A percentile compares a stretch with the other conserved stretches of the same genome.
These are phyloP conservation scores for Recurvirostra avosetta DNA, from an alignment of 2,113 vertebrate species.

Conservation along the genomic window DNA sequence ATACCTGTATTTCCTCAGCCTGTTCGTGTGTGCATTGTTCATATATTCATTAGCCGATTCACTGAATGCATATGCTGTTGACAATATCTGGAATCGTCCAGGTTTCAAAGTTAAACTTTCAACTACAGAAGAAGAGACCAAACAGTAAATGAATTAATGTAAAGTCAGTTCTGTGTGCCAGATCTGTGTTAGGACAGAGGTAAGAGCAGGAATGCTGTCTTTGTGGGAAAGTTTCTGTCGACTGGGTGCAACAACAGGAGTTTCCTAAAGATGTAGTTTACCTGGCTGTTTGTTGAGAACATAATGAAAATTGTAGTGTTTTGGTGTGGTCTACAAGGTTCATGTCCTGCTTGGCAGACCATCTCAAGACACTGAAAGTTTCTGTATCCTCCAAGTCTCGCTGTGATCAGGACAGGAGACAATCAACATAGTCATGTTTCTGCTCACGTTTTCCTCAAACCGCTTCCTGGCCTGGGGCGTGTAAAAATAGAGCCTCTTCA, in stretches of 20 bases:
- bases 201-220: not conserved
- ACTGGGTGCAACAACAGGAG: not conserved
- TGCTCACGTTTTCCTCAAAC: not conserved
- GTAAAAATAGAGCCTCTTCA: not conserved
- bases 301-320: not conserved
- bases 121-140: not conserved
- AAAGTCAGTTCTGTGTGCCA: not conserved
- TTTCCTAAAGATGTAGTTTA: not conserved
- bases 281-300: not conserved
- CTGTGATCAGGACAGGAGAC: not conserved
- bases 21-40: accelerated
- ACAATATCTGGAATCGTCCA: not conserved
- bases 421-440: not conserved
- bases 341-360: not conserved
- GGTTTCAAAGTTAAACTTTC: not conserved
- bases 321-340: not conserved
- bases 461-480: not conserved
- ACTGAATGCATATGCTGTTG: accelerated
- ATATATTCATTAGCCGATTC: not conserved
- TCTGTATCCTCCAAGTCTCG: not conserved
- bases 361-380: not conserved
- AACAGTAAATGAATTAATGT: not conserved
- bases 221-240: not conserved
- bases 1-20: not conserved
- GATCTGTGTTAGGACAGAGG: not conserved